Evolutionary conservation across 2,888 invertebrate genomes (phyloP), one percentile per base, ranked within the genome.

Genomic region (Scaptomyza cyrtandrae): DNA sequence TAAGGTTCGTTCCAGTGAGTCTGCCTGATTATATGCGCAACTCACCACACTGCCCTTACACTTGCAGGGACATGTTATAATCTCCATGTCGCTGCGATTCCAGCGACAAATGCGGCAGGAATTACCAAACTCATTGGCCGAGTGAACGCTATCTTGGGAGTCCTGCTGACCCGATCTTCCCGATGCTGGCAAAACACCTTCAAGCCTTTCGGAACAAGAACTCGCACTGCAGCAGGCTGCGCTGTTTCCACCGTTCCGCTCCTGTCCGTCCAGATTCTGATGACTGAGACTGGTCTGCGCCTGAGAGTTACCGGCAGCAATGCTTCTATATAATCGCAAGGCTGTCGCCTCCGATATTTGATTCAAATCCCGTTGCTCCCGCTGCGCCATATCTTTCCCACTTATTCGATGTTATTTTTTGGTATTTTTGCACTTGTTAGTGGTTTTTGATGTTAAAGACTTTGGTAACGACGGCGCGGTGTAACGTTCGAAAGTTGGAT

Each of bases 81-180:
- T 72, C 53, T 89, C 81, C 74, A 90, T 79, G 37, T 90, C 89
- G 61, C 71, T 83, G 27, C 89, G 89, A 60, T 90, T 83, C 82
- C 88, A 91, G 29, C 90, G 91, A 61, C 92, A 92, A 44, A 92
- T 92, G 56, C 92, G 89, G 57, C 92, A 92, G 13, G 89, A 90
- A 31, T 89, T 80, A 0, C 86, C 90, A 53, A 81, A 72, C 48
- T 90, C 90, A 69, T 89, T 84, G 0, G 80, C 65, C 11, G 91
- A 91, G 11, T 76, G 77, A 2, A 90, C 64, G 44, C 87, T 89
- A 16, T 78, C 81, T 33, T 80, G 48, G 0, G 78, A 79, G 6
- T n/a, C 10, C n/a, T 19, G 50, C 13, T 2, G 59, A 14, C 6
- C 46, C 27, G 3, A 41, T 16, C 43, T 35, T 6, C 13, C 53